Percentiles rank a stretch among this genome's conserved stretches.
phyloP scores from a whole-genome alignment of 2,888 invertebrate species.

The Mayetiola destructor region DNA sequence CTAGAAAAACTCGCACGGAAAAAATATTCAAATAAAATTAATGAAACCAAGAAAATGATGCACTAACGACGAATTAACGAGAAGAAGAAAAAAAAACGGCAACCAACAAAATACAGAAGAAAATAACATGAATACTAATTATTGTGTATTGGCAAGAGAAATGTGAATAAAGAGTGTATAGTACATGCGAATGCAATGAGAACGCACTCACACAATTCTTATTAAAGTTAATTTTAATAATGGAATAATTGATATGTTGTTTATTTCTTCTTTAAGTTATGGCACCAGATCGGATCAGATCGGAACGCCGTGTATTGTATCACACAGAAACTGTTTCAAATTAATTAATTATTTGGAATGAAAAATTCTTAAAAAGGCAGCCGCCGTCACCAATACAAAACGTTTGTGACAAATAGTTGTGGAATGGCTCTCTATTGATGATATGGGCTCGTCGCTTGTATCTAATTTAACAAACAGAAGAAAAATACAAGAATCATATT shows the following conservation, averaged over 20 bases:
- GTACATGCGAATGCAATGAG: too few relatives aligned
- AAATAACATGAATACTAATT: slow-evolving; percentile 12
- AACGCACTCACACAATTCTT: slow-evolving; percentile 13
- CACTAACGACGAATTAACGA: too few relatives aligned
- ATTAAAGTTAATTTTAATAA: slow-evolving; percentile 13
- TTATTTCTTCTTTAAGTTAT: not conserved
- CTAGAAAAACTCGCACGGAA: not conserved
- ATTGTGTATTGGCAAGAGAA: not conserved
- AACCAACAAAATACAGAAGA: not conserved
- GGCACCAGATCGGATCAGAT: not conserved
- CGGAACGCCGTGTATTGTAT: too few relatives aligned
- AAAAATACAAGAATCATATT: too few relatives aligned
- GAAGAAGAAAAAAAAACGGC: too few relatives aligned
- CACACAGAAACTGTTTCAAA: too few relatives aligned
- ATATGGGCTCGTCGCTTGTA: not conserved
- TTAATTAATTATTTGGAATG: too few relatives aligned
- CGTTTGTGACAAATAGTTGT: not conserved
- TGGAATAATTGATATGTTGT: slow-evolving; percentile 9
- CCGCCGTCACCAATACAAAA: not conserved
- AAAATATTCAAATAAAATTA: slow-evolving; percentile 9
- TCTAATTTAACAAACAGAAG: not conserved
- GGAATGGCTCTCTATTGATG: not conserved
- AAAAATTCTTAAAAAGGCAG: not conserved
- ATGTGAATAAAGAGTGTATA: too few relatives aligned
- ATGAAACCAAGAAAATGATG: slow-evolving; percentile 8